Conservation (phyloP, 2,888 invertebrate species). For the Callimorpha dominula region DNA sequence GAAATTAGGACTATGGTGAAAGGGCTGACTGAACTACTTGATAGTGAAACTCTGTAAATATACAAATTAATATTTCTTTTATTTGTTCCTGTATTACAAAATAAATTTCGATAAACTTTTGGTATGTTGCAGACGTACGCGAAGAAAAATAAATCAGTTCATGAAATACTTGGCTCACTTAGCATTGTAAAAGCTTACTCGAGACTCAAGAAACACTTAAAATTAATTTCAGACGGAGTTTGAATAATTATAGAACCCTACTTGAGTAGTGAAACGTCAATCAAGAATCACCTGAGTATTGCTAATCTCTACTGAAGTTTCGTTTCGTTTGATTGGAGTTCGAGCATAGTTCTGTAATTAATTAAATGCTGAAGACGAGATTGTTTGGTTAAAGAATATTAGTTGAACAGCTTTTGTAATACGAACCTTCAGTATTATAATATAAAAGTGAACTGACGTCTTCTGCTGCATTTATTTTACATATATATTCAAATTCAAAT, state of each 20-base stretch:
- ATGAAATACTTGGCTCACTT: background rate
- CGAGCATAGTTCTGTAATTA: conserved; percentile 1
- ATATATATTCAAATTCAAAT: no score
- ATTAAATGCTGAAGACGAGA: background rate
- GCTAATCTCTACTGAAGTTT: background rate
- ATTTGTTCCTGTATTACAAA: background rate
- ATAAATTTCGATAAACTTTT: background rate
- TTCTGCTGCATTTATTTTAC: no score
- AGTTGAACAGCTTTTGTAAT: background rate
- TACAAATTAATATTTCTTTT: background rate
- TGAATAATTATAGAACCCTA: background rate
- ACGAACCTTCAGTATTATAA: background rate
- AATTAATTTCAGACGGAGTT: background rate
- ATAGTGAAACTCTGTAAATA: background rate
- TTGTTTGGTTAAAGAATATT: background rate
- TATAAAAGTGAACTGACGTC: no score
- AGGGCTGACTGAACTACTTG: background rate
- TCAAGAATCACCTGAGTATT: background rate
- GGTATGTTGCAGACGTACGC: no score
- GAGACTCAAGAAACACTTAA: background rate
- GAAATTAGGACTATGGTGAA: background rate
- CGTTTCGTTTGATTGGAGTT: background rate
- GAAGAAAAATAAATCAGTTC: background rate
- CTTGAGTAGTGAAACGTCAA: background rate
- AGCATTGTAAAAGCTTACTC: background rate